Conservation (phyloP, 23 tunicate species). For the Aplidium turbinatum region DNA sequence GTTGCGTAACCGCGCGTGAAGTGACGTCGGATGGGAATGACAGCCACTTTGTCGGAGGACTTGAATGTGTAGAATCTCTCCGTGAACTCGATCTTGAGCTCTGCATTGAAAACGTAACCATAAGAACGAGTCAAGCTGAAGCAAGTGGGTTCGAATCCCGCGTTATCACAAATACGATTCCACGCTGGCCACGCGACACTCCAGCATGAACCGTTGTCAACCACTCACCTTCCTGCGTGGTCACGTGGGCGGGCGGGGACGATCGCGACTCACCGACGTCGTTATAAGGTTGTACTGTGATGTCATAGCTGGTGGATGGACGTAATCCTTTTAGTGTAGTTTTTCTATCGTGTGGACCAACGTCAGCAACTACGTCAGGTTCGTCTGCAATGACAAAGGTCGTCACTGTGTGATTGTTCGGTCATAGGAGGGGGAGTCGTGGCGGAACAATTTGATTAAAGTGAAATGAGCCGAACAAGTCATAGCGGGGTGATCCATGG, state of each 20-base stretch:
- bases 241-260: conserved; percentile 66
- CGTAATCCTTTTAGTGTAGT: conserved; percentile 47
- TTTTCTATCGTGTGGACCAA: conserved; percentile 51
- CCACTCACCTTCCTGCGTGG: conserved; percentile 85
- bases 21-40: conserved; percentile 90
- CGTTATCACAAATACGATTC: no score
- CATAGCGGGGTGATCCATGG: neutral
- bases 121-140: neutral
- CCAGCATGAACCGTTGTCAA: neutral
- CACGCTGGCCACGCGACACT: no score
- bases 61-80: conserved; percentile 91
- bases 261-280: conserved; percentile 55
- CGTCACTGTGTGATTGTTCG: no score
- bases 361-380: conserved; percentile 53
- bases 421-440: no score
- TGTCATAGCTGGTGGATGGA: conserved; percentile 80
- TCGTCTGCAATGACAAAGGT: conserved; percentile 68
- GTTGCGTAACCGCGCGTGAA: conserved; percentile 88
- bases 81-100: conserved; percentile 83
- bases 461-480: no score
- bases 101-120: conserved; percentile 47
- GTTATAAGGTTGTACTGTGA: conserved; percentile 82
- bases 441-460: no score
- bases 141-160: no score
- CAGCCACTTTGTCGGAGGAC: conserved; percentile 91